A percentile compares a stretch with the other conserved stretches of the same genome.
Evolutionary conservation across 2,113 vertebrate genomes (phyloP).

Genomic region (Saccopteryx leptura): DNA sequence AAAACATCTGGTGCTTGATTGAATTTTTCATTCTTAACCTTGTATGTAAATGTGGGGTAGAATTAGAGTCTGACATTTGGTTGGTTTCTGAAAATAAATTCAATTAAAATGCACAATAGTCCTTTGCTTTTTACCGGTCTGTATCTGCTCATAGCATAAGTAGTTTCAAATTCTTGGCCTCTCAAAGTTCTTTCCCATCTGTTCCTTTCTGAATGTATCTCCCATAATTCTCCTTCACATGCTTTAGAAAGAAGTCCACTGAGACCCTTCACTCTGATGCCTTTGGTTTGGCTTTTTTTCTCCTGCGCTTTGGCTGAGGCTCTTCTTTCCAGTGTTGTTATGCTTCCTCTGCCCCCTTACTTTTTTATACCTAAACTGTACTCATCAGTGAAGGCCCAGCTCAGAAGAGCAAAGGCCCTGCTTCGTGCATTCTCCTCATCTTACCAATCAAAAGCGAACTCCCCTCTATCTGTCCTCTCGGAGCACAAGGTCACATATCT

Average conservation of each 20-base stretch:
- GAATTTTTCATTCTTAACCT: neutral
- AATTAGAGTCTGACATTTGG: neutral
- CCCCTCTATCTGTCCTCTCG: neutral
- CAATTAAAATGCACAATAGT: neutral
- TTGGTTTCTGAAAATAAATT: constrained; percentile 32
- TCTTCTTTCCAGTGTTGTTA: neutral
- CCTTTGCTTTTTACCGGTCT: neutral
- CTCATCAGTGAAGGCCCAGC: neutral
- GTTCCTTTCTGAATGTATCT: neutral
- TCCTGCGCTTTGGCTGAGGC: neutral
- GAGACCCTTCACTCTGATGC: neutral
- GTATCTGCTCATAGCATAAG: neutral
- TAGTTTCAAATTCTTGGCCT: neutral
- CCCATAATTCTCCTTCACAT: neutral
- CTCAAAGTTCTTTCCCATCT: neutral
- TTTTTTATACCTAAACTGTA: neutral
- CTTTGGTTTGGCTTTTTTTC: neutral
- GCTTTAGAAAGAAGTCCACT: neutral
- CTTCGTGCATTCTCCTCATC: neutral
- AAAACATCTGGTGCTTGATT: neutral
- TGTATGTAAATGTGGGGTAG: neutral
- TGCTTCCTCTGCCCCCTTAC: neutral
- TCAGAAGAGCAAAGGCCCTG: neutral
- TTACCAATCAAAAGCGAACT: neutral
- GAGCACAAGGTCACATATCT: neutral